Evolutionary conservation across 2,113 vertebrate genomes (phyloP), one percentile per base, ranked within the genome.

Genomic region (Okapia johnstoni): DNA sequence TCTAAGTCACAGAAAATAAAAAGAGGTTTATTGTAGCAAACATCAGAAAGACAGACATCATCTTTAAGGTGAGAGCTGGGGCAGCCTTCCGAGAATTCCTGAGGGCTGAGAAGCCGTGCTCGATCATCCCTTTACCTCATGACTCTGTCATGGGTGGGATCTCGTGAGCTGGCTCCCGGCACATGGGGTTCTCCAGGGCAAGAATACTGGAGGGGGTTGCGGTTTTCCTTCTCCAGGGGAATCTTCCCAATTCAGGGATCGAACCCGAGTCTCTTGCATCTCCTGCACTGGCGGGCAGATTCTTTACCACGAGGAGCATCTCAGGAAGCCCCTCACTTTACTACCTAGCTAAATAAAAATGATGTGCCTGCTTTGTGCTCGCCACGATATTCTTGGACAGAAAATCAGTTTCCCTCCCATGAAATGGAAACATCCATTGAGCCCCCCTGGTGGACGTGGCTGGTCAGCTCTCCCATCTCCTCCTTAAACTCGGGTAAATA

Each of bases 251-350:
- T 14, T 21, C 21, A 14, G 70, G 12, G 6, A 76, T 7, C 6
- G 1, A 43, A 13, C 40, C 36, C 0, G 5, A 70, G 19, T 40
- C 66, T 6, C n/a, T 6, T 40, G 12, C 11, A 2, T 25, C 36
- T 43, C 23, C 23, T 14, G 11, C 21, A 7, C 23, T 14, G 23
- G 23, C 0, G 3, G 70, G 36, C 23, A 43, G 21, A 43, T 73
- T 43, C 66, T 43, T 13, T 3, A 13, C 6, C 70, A 13, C 6
- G 5, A 76, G 70, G 36, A 70, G n/a, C 70, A 43, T 43, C 70
- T 36, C 70, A 43, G 52, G 36, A 76, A 76, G 11, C 36, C 36
- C 0, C 0, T 43, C 1, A 23, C 36, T 76, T 43, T 26, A 43
- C 36, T 14, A 7, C 6, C 2, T 4, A 43, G 70, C 36, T 66